Conservation (phyloP, 1,140 invertebrate genomes). For the Diorhabda elongata region DNA sequence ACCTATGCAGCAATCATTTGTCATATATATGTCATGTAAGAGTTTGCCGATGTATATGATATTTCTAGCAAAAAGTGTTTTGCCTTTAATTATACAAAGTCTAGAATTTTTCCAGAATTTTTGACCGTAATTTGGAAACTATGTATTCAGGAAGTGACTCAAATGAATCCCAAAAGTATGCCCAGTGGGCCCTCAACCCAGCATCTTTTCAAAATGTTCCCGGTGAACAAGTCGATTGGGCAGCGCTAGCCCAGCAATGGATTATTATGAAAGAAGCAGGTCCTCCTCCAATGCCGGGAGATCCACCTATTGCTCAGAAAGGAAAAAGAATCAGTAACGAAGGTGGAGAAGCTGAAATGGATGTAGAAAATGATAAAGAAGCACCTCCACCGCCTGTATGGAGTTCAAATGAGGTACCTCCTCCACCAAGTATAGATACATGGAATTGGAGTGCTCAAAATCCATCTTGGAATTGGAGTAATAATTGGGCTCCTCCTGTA, state of each 20-base stretch:
- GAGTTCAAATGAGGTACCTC: slow-evolving; percentile 36
- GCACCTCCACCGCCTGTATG: slow-evolving; percentile 38
- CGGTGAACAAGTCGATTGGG: slow-evolving; percentile 84
- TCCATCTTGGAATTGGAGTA: slow-evolving; percentile 51
- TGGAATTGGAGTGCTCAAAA: slow-evolving; percentile 43
- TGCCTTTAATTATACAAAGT: no score
- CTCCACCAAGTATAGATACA: slow-evolving; percentile 30
- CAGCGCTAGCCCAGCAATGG: slow-evolving; percentile 93
- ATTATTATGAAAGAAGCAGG: slow-evolving; percentile 89
- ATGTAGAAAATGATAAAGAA: slow-evolving; percentile 70
- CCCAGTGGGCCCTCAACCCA: slow-evolving; percentile 71
- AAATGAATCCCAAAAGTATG: slow-evolving; percentile 53
- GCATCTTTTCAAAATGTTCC: slow-evolving; percentile 54
- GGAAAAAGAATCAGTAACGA: slow-evolving; percentile 47
- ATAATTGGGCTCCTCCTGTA: slow-evolving; percentile 46
- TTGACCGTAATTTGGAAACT: neutral
- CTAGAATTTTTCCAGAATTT: no score
- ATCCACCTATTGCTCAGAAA: slow-evolving; percentile 51
- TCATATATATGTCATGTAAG: no score
- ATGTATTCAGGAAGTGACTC: slow-evolving; percentile 46
- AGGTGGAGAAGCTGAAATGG: slow-evolving; percentile 80
- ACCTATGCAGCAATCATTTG: no score
- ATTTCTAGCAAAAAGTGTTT: no score
- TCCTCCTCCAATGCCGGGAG: slow-evolving; percentile 48
- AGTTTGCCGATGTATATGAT: no score